These are phyloP conservation scores for Callopanchax toddi DNA, from an alignment of 2,113 vertebrate genomes.

Conservation along the genomic window DNA sequence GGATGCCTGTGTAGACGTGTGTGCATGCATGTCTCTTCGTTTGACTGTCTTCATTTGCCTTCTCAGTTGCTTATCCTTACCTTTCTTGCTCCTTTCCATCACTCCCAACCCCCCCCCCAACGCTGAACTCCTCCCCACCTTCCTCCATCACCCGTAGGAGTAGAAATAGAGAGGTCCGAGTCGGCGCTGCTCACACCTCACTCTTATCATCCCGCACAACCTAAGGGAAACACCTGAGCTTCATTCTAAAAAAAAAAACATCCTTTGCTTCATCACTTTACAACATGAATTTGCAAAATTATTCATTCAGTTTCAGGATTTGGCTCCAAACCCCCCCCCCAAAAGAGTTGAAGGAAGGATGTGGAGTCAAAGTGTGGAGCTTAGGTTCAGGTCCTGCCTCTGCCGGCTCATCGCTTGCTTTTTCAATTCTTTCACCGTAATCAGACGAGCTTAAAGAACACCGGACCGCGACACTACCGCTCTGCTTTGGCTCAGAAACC, in stretches of 20 bases:
- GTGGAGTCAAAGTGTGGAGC: slow-evolving; percentile 20
- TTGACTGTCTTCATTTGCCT: slow-evolving; percentile 61
- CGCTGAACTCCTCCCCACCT: slow-evolving; percentile 37
- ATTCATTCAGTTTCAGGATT: background rate
- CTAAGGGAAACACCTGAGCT: slow-evolving; percentile 19
- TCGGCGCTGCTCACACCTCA: slow-evolving; percentile 24
- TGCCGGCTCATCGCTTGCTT: slow-evolving; percentile 32
- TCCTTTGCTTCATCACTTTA: slow-evolving; percentile 35
- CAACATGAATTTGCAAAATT: background rate
- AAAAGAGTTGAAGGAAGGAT: slow-evolving; percentile 34
- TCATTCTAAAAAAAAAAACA: slow-evolving; percentile 22
- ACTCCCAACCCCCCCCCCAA: slow-evolving; percentile 39
- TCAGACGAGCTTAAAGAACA: slow-evolving; percentile 19
- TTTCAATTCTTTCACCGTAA: slow-evolving; percentile 23
- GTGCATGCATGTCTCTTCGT: slow-evolving; percentile 62
- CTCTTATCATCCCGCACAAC: slow-evolving; percentile 30
- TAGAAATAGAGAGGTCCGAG: slow-evolving; percentile 44
- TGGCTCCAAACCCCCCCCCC: too few relatives aligned
- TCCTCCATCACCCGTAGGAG: slow-evolving; percentile 48
- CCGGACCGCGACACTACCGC: slow-evolving; percentile 22
- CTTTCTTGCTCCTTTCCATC: slow-evolving; percentile 44
- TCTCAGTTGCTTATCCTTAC: slow-evolving; percentile 69
- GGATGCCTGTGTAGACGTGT: slow-evolving; percentile 16
- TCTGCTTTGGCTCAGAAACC: slow-evolving; percentile 7
- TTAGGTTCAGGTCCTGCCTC: slow-evolving; percentile 16